Base-by-base conservation (phyloP, 35 echinoderm and acorn worm genomes). In the Ophioderma brevispina region DNA sequence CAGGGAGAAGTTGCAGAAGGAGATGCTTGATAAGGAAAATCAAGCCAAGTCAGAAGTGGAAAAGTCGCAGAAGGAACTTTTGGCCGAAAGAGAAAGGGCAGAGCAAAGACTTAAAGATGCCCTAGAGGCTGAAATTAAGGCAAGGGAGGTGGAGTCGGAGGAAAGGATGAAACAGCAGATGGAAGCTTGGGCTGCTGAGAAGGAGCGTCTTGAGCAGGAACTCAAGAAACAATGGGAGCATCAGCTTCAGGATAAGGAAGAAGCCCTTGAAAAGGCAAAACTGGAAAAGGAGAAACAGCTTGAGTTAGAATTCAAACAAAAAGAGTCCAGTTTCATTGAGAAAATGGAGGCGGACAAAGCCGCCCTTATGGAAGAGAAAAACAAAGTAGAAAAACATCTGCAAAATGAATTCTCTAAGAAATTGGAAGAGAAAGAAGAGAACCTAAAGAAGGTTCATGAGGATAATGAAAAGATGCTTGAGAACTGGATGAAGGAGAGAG, bases 101-200 rank as follows among this genome's bases (percentile, higher is more conserved):
- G 59, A 70, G n/a, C 17, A 70, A 25, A 70, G 28, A 70, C 17
- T 13, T 18, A 70, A 70, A 70, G 59, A 70, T 6, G 59, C 59
- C 4, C 59, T 70, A 13, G 59, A 70, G 28, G 59, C 59, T 13
- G 59, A 70, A 6, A 70, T 95, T 39, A 78, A 89, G 40, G 70
- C 86, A 37, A 87, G 87, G 56, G 93, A 95, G 40, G 34, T 81
- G 13, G 33, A 88, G 35, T 82, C 92, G 63, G 38, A 94, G 75
- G 79, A 95, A 55, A 85, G 92, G 36, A 50, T 90, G 33, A 81
- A 86, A 76, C 56, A 76, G 39, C 96, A 98, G 49, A 80, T 92
- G 77, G 96, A 98, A 49, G 76, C 82, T 11, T 52, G 94, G 4
- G 35, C 77, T n/a, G 80, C 64, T 5, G 89, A 96, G 50, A 96